Percentiles rank a stretch among this genome's conserved stretches.
phyloP scores from a whole-genome alignment of 2,113 vertebrate species.

The Epinephelus fuscoguttatus region DNA sequence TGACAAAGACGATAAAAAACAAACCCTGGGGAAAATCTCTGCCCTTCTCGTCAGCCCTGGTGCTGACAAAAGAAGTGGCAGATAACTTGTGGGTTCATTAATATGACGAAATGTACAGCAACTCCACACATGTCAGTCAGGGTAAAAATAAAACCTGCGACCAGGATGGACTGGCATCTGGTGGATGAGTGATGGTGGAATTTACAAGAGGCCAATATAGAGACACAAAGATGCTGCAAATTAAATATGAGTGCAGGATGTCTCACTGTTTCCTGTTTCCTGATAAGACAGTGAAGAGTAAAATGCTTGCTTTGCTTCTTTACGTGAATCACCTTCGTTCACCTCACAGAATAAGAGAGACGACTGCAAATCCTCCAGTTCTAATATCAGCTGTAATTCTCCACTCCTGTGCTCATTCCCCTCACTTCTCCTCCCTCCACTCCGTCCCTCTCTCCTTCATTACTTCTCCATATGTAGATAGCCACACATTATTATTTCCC shows the following conservation, averaged over 20 bases:
- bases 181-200: slow-evolving; percentile 9
- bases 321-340: slow-evolving; percentile 45
- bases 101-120: slow-evolving; percentile 68
- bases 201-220: slow-evolving; percentile 30
- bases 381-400: slow-evolving; percentile 59
- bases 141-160: slow-evolving; percentile 30
- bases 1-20: neutral
- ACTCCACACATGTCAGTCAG: slow-evolving; percentile 29
- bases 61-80: slow-evolving; percentile 48
- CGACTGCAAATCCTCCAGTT: slow-evolving; percentile 43
- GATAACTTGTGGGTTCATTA: slow-evolving; percentile 48
- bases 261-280: slow-evolving; percentile 34
- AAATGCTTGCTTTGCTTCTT: slow-evolving; percentile 55
- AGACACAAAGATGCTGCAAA: slow-evolving; percentile 33
- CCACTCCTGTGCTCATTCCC: slow-evolving; percentile 27
- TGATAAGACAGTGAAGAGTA: slow-evolving; percentile 30
- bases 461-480: slow-evolving; percentile 84
- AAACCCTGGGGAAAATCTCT: slow-evolving; percentile 36
- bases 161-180: neutral
- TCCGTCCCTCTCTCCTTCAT: slow-evolving; percentile 75
- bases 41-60: slow-evolving; percentile 32
- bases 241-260: slow-evolving; percentile 27
- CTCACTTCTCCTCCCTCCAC: slow-evolving; percentile 31
- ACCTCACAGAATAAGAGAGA: slow-evolving; percentile 41
- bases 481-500: slow-evolving; percentile 81